Base-by-base conservation (phyloP, 2,113 vertebrate species). In the Coptodon rendalli region DNA sequence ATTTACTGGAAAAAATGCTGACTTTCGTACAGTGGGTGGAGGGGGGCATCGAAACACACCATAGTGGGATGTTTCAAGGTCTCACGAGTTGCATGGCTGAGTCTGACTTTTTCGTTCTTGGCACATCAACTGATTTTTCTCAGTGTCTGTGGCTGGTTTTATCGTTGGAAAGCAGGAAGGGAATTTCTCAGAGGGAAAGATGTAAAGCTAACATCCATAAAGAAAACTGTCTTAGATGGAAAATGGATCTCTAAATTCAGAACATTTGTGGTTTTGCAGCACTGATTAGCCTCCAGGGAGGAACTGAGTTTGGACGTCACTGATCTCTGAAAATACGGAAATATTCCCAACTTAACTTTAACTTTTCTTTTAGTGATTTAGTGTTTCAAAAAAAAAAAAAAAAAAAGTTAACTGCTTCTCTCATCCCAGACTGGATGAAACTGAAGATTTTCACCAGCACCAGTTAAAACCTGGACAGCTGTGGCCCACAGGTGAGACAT, bases 1-100 rank as follows among this genome's bases (percentile, higher is more conserved):
- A 7, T 73, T 81, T 87, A 68, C 84, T 71, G 68, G 45, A 82
- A 52, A 57, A 91, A 87, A n/a, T 6, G 84, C 90, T 91, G 90
- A 90, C 61, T 90, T 76, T 76, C 29, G 8, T 71, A 48, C 24
- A 83, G 76, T 61, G 53, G 61, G 22, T 10, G 22, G 40, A 27
- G 53, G 59, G 9, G 9, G 9, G 83, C 0, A 66, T 27, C 19
- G 8, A 76, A 50, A 76, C 4, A 3, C 81, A 19, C 54, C 86
- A 22, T 1, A 6, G 50, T 5, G 85, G 24, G 84, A 57, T 34
- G 83, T 56, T 76, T 85, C 53, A 81, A 17, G 48, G 48, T 83
- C 83, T 78, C 45, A 34, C 73, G 19, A 73, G 68, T 0, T 27
- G 40, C 68, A 29, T 0, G 45, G 73, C 27, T 31, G 73, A 50